These are phyloP conservation scores for Brachyptera putata DNA, from an alignment of 2,888 invertebrate species.

Conservation along the genomic window DNA sequence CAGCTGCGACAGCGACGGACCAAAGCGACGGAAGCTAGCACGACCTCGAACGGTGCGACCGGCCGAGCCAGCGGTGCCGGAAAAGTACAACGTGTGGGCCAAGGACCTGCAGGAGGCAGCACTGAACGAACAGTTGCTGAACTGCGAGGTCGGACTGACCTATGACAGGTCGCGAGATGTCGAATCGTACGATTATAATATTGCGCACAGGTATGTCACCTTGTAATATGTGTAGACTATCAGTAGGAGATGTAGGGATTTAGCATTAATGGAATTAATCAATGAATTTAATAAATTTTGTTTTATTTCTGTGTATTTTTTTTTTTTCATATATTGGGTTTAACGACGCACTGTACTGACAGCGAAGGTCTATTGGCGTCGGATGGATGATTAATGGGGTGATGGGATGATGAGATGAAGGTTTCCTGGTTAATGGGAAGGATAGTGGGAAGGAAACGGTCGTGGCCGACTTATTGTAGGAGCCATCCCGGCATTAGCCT, in stretches of 20 bases:
- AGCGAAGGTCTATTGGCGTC: no score
- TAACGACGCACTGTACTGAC: no score
- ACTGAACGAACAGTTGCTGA: constrained; percentile 70
- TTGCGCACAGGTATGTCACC: constrained; percentile 21
- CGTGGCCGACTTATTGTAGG: no score
- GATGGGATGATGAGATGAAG: no score
- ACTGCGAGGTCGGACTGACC: constrained; percentile 59
- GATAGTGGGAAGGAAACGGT: no score
- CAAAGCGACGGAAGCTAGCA: not conserved
- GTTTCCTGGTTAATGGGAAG: no score
- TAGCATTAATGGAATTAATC: no score
- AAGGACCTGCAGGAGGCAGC: constrained; percentile 69
- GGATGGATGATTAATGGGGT: no score
- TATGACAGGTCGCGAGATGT: constrained; percentile 60
- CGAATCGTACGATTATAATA: constrained; percentile 61
- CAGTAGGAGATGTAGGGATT: constrained; percentile 40
- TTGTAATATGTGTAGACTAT: constrained; percentile 36
- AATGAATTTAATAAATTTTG: no score
- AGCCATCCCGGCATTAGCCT: no score
- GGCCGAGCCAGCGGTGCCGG: not conserved
- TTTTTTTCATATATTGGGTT: no score
- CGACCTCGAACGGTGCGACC: not conserved
- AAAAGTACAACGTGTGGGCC: constrained; percentile 75
- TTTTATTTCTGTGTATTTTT: no score
- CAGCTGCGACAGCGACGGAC: constrained; percentile 4